Evolutionary conservation across 2,113 vertebrate species (phyloP).

Genomic region (Indri indri): DNA sequence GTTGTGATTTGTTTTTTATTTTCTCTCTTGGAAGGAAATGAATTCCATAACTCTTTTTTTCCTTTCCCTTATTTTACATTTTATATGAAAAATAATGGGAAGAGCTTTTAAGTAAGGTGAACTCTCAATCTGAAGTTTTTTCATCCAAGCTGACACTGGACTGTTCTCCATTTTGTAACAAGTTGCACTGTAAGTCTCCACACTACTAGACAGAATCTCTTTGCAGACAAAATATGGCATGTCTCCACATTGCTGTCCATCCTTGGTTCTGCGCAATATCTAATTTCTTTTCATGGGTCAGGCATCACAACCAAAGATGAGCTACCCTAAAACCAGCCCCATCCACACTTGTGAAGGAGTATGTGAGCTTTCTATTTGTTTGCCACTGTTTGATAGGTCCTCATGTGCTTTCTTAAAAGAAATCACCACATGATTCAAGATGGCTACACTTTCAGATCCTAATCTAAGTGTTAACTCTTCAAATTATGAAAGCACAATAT

Average conservation of each 20-base stretch:
- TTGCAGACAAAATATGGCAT: background rate
- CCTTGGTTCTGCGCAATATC: background rate
- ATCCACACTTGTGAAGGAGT: background rate
- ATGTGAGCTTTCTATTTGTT: background rate
- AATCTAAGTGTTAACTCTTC: background rate
- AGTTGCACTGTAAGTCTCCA: background rate
- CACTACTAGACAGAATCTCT: background rate
- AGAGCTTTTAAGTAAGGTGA: background rate
- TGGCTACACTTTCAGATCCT: background rate
- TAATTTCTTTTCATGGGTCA: background rate
- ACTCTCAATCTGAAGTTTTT: background rate
- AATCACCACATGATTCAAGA: background rate
- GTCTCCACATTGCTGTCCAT: background rate
- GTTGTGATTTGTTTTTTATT: constrained; percentile 14
- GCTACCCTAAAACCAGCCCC: background rate
- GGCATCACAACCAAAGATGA: background rate
- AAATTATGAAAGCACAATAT: background rate
- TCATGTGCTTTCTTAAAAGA: background rate
- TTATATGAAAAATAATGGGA: constrained; percentile 20
- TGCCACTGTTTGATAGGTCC: background rate
- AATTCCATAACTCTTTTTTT: background rate
- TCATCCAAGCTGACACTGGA: background rate
- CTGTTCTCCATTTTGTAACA: background rate
- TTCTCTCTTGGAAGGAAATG: constrained; percentile 38
- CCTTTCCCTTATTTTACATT: constrained; percentile 9